Percentiles rank a stretch among this genome's conserved stretches.
These are phyloP conservation scores for Ormyrus labotus DNA, from an alignment of 2,888 invertebrate genomes.

Conservation along the genomic window DNA sequence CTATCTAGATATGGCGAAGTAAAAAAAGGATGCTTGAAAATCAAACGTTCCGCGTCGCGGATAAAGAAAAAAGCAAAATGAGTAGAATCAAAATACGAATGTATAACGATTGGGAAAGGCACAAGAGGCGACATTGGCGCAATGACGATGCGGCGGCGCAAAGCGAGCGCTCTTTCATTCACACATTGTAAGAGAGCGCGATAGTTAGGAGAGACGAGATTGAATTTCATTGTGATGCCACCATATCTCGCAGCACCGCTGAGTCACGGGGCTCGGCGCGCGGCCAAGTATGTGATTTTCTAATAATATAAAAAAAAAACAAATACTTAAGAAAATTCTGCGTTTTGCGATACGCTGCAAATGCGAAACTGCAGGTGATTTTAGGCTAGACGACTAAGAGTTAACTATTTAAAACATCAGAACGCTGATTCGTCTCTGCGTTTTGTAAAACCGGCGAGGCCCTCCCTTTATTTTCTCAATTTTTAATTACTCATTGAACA, in stretches of 20 bases:
- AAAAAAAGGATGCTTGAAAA: conserved; percentile 30
- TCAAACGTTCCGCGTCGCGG: conserved; percentile 30
- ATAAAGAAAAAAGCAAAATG: conserved; percentile 8
- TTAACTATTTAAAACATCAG: conserved; percentile 31
- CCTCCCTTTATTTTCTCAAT: conserved; percentile 17
- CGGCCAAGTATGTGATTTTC: conserved; percentile 76
- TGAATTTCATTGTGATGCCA: conserved; percentile 83
- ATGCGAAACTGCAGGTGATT: conserved; percentile 55
- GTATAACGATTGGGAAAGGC: conserved; percentile 28
- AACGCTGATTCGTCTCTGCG: conserved; percentile 22
- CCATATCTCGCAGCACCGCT: conserved; percentile 84
- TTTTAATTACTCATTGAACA: conserved; percentile 19
- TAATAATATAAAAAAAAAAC: conserved; percentile 66
- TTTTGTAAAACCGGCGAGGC: conserved; percentile 36
- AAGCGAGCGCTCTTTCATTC: conserved; percentile 24
- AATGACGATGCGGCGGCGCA: conserved; percentile 54
- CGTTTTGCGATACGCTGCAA: conserved; percentile 48
- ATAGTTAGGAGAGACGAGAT: conserved; percentile 71
- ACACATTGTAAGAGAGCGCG: conserved; percentile 58
- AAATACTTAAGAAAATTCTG: conserved; percentile 71
- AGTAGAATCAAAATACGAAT: conserved; percentile 46
- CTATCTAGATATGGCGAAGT: conserved; percentile 37
- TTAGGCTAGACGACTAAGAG: conserved; percentile 24
- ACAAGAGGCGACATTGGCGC: conserved; percentile 51
- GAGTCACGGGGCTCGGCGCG: conserved; percentile 74